Evolutionary conservation across 64 coral and sea anemone species (phyloP), one percentile per base, ranked within the genome.

Genomic region (Montipora cactus): DNA sequence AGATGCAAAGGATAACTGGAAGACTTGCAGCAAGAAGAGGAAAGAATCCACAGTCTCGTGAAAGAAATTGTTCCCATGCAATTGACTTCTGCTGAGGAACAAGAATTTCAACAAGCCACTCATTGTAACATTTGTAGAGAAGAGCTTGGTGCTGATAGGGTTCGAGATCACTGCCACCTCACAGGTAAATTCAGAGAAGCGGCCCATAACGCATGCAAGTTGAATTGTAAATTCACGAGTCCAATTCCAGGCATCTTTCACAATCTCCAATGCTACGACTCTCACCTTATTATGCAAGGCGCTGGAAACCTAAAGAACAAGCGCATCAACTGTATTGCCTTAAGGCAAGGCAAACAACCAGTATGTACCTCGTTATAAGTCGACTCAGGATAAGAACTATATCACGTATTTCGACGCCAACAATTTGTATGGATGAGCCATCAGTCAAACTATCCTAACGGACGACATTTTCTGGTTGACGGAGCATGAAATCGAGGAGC

Each of bases 1-100:
- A 72, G 71, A 87, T 80, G 94, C 94, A 2, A 89, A 91, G 0
- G 75, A 95, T 18, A 91, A 87, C 89, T 95, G 5, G 82, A 87
- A 21, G 57, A 1, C 5, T 19, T 91, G 5, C 70, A 77, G 18
- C 4, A 79, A 72, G 88, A 95, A 81, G 88, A 91, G 50, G 37
- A 95, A 57, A 25, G 83, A 48, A 95, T 95, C 37, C 5, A 78
- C 68, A 6, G 20, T 2, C 49, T 23, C 22, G 22, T 23, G 22
- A 23, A 23, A 23, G 22, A 23, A 23, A 23, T 23, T 23, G 22
- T 23, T 23, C 22, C 22, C 22, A 23, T 23, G 22, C 22, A 23
- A 23, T 23, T 23, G 22, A 23, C 22, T 23, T 87, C 0, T 8
- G 12, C 72, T 46, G 69, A 89, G 12, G 81, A 96, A 71, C 22